A percentile compares a stretch with the other conserved stretches of the same genome.
Evolutionary conservation across 1,140 invertebrate species (phyloP).

Genomic region (Maniola jurtina): DNA sequence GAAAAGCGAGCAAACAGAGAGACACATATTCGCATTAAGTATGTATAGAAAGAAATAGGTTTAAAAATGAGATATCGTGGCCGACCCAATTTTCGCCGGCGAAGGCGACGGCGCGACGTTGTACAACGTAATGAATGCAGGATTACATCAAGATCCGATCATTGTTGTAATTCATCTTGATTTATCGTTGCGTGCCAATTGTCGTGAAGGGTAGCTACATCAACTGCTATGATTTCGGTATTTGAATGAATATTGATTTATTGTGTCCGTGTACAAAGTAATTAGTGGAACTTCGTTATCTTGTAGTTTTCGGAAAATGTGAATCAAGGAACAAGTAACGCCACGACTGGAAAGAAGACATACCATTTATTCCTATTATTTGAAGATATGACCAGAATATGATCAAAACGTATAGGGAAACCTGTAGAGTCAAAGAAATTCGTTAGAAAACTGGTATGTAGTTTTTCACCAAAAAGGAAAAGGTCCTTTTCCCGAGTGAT

Average conservation of each 20-base stretch:
- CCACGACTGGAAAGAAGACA: no score
- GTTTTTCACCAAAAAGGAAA: no score
- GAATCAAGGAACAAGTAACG: no score
- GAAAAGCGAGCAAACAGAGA: no score
- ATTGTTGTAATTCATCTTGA: slow-evolving; percentile 67
- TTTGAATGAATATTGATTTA: slow-evolving; percentile 23
- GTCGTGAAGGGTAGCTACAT: slow-evolving; percentile 39
- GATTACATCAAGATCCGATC: slow-evolving; percentile 63
- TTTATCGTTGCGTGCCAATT: slow-evolving; percentile 59
- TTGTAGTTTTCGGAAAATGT: neutral
- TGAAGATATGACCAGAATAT: no score
- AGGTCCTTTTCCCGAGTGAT: no score
- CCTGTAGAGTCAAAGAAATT: no score
- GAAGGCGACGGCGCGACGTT: slow-evolving; percentile 46
- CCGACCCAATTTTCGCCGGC: slow-evolving; percentile 44
- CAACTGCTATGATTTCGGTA: slow-evolving; percentile 19
- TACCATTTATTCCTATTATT: no score
- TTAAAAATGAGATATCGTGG: slow-evolving; percentile 24
- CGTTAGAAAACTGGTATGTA: no score
- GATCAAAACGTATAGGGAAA: no score
- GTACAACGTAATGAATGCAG: slow-evolving; percentile 57
- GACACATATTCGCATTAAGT: neutral
- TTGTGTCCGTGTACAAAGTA: slow-evolving; percentile 9
- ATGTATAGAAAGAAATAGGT: slow-evolving; percentile 14
- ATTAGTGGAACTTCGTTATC: neutral